These are phyloP conservation scores for Myripristis jacobus DNA, from an alignment of 2,797 vertebrate species.

Conservation along the genomic window DNA sequence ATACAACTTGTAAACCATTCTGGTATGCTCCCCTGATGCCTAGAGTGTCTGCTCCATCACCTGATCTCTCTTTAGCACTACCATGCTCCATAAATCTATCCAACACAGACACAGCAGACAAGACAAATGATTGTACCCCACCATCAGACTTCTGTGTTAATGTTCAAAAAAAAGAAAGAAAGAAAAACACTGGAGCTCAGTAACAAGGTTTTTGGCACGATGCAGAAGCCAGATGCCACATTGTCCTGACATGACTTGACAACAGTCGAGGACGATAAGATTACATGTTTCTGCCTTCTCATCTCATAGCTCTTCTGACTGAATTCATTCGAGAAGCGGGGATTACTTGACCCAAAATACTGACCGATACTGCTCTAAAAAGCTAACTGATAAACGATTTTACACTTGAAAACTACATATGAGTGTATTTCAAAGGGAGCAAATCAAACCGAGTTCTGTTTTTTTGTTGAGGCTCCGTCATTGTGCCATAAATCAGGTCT, in stretches of 20 bases:
- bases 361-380: conserved; percentile 22
- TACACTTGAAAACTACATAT: too few relatives aligned
- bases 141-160: conserved; percentile 29
- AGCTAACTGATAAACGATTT: not conserved
- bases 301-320: conserved; percentile 10
- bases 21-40: conserved; percentile 41
- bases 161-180: conserved; percentile 9
- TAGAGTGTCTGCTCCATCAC: conserved; percentile 53
- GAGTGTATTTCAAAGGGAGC: too few relatives aligned
- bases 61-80: conserved; percentile 56
- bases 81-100: conserved; percentile 70
- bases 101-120: conserved; percentile 55
- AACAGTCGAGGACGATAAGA: conserved; percentile 37
- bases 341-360: conserved; percentile 24
- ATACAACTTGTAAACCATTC: conserved; percentile 45
- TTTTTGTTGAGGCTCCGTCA: too few relatives aligned
- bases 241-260: conserved; percentile 67
- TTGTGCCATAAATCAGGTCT: too few relatives aligned
- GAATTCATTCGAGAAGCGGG: conserved; percentile 30
- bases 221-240: conserved; percentile 40
- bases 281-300: conserved; percentile 55
- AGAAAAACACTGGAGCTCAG: conserved; percentile 30
- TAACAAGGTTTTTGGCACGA: conserved; percentile 57
- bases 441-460: too few relatives aligned
- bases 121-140: conserved; percentile 52